Evolutionary conservation across 2,113 vertebrate species (phyloP).

Genomic region (Corvus moneduloides): DNA sequence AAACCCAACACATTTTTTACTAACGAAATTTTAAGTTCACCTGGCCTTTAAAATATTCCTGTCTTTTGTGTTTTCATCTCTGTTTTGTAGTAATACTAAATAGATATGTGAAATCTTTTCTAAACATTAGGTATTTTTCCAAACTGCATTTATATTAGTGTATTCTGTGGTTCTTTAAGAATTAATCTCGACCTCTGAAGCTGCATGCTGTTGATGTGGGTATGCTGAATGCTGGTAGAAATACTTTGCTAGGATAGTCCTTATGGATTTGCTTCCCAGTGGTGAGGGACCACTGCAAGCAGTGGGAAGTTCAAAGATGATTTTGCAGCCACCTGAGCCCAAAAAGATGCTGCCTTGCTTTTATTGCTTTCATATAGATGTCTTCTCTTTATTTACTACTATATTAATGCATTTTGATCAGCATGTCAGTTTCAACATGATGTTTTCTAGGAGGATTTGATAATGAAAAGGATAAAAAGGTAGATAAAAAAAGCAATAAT

Average conservation of each 20-base stretch:
- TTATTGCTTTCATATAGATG: neutral
- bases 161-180: neutral
- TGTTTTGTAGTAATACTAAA: neutral
- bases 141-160: neutral
- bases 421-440: neutral
- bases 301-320: rapidly evolving
- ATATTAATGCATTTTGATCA: neutral
- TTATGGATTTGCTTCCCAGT: neutral
- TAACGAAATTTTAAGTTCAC: neutral
- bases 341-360: neutral
- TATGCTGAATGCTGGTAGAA: neutral
- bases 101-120: neutral
- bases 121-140: neutral
- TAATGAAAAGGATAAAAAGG: neutral
- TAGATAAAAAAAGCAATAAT: neutral
- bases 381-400: neutral
- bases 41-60: neutral
- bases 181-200: neutral
- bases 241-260: neutral
- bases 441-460: neutral
- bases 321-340: neutral
- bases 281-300: neutral
- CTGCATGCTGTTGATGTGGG: neutral
- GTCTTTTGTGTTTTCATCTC: neutral
- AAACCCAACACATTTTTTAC: neutral